phyloP scores from a whole-genome alignment of 2,797 vertebrate genomes.

The Rhynchonycteris naso region DNA sequence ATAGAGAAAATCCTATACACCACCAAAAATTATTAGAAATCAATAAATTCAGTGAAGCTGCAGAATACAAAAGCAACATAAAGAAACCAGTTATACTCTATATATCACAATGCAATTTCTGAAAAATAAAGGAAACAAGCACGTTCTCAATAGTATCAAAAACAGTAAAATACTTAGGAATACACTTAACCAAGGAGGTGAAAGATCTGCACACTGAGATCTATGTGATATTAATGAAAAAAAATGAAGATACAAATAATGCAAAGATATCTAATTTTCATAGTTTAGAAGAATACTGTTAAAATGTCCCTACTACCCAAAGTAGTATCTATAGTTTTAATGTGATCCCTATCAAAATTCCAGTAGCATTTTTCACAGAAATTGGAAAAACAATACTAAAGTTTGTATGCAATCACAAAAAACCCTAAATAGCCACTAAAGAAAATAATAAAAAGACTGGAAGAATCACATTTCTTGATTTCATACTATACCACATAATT shows the following conservation, averaged over 20 bases:
- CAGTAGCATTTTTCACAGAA: neutral
- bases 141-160: neutral
- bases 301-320: neutral
- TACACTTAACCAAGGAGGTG: neutral
- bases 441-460: neutral
- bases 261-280: neutral
- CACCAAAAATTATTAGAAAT: neutral
- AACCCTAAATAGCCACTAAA: neutral
- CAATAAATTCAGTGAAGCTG: neutral
- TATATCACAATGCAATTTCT: neutral
- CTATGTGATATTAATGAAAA: neutral
- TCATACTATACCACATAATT: neutral
- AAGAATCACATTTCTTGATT: neutral
- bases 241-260: neutral
- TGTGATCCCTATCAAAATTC: neutral
- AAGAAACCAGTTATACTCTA: neutral
- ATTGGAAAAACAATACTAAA: neutral
- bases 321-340: neutral
- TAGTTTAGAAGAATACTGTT: neutral
- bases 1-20: neutral
- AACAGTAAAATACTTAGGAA: neutral
- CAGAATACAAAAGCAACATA: neutral
- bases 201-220: neutral
- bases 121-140: neutral
- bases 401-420: neutral